Evolutionary conservation across 2,113 vertebrate species (phyloP).

Genomic region (Acanthochromis polyacanthus): DNA sequence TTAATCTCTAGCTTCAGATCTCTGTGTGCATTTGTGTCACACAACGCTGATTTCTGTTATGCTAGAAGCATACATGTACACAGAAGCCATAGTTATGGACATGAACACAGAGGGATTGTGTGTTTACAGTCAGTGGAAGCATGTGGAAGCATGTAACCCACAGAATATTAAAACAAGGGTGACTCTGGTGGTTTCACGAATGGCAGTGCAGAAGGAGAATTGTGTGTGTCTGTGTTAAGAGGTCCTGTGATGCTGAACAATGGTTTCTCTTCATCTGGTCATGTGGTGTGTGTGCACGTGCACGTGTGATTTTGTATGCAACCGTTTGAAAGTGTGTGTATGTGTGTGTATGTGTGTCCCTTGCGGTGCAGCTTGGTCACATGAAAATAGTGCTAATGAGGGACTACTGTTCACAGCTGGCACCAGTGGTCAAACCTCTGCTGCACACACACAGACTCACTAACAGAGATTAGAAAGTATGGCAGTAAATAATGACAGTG

Average conservation of each 20-base stretch:
- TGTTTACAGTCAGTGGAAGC: constrained; percentile 62
- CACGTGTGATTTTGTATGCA: constrained; percentile 68
- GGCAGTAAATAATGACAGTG: constrained; percentile 22
- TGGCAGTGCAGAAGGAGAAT: constrained; percentile 65
- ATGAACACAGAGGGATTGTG: constrained; percentile 65
- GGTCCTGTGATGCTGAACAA: constrained; percentile 82
- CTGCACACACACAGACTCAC: constrained; percentile 29
- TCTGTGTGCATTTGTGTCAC: constrained; percentile 44
- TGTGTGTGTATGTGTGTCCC: constrained; percentile 35
- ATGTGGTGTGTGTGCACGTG: constrained; percentile 72
- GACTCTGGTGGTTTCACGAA: constrained; percentile 70
- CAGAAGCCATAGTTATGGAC: constrained; percentile 49
- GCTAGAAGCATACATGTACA: constrained; percentile 55
- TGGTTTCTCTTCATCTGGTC: constrained; percentile 83
- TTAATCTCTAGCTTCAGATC: constrained; percentile 51
- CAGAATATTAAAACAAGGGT: constrained; percentile 78
- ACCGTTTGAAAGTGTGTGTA: constrained; percentile 52
- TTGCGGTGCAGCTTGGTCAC: constrained; percentile 75
- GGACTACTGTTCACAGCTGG: constrained; percentile 73
- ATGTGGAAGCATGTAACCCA: constrained; percentile 70
- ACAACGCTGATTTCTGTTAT: constrained; percentile 64
- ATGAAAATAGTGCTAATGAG: constrained; percentile 80
- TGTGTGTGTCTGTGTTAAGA: constrained; percentile 74
- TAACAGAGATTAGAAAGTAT: constrained; percentile 42
- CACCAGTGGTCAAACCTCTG: constrained; percentile 54